These are phyloP conservation scores for Dufourea novaeangliae DNA, from an alignment of 1,140 invertebrate species.

Conservation along the genomic window DNA sequence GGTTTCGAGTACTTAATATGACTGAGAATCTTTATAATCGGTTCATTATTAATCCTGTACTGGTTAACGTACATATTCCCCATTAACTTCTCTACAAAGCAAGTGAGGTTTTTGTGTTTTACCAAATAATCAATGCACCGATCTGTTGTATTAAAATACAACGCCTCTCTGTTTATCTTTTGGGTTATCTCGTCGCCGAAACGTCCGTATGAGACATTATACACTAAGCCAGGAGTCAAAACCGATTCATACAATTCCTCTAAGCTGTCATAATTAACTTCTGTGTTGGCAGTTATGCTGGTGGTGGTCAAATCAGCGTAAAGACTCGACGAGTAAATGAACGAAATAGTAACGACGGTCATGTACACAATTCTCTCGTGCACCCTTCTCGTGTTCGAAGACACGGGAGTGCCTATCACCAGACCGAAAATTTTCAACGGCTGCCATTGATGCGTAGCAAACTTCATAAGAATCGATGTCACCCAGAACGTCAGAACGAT, in stretches of 20 bases:
- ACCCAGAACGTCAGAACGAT: not conserved
- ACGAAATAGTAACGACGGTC: not conserved
- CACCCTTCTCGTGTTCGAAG: not conserved
- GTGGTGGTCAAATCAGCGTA: not conserved
- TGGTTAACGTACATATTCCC: not conserved
- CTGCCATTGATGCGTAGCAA: not conserved
- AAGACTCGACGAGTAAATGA: not conserved
- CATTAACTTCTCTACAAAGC: not conserved
- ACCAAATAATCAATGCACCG: not conserved
- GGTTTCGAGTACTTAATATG: conserved; percentile 18
- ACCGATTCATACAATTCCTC: conserved; percentile 13
- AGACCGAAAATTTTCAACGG: conserved; percentile 12
- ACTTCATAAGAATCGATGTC: not conserved
- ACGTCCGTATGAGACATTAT: not conserved
- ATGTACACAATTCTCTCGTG: conserved; percentile 8
- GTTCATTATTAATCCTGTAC: not conserved
- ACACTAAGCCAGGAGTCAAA: not conserved
- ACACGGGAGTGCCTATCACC: not conserved
- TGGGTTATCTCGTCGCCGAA: not conserved
- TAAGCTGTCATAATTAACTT: not conserved
- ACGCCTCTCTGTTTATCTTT: conserved; percentile 15
- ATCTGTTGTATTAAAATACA: accelerated
- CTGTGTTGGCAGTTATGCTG: not conserved
- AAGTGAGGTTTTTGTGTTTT: conserved; percentile 5
- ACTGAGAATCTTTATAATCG: not conserved